A percentile compares a stretch with the other conserved stretches of the same genome.
These are phyloP conservation scores for Conistra vaccinii DNA, from an alignment of 2,888 invertebrate species.

Conservation along the genomic window DNA sequence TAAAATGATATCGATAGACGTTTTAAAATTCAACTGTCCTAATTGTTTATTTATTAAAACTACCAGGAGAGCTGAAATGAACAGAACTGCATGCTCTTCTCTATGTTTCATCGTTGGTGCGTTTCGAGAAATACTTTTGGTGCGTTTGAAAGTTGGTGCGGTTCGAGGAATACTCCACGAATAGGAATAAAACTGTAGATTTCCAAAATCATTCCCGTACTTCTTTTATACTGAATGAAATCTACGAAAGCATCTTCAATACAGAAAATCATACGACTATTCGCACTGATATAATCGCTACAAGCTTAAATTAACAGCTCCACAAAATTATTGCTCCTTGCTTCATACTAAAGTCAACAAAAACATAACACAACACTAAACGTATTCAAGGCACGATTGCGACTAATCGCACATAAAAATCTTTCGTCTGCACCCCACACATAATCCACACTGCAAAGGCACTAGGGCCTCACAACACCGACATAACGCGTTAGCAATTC, in stretches of 20 bases:
- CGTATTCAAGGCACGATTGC: conserved; percentile 9
- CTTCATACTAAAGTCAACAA: neutral
- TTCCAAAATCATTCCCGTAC: neutral
- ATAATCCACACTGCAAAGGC: conserved; percentile 38
- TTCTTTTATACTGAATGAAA: neutral
- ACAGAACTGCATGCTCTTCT: too few relatives aligned
- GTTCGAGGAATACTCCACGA: too few relatives aligned
- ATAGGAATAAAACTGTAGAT: neutral
- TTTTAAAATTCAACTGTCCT: too few relatives aligned
- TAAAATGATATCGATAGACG: too few relatives aligned
- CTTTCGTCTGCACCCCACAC: conserved; percentile 23
- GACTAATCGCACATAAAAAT: conserved; percentile 37
- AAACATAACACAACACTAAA: neutral
- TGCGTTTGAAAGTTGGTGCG: too few relatives aligned
- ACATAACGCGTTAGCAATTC: conserved; percentile 71
- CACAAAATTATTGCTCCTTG: too few relatives aligned
- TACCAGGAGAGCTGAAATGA: too few relatives aligned
- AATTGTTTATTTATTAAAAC: too few relatives aligned
- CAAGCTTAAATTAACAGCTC: neutral
- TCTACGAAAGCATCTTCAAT: neutral
- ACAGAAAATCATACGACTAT: neutral
- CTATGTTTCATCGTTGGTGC: too few relatives aligned
- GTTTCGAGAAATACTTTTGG: too few relatives aligned
- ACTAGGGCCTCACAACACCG: conserved; percentile 63
- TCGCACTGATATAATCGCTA: neutral